Evolutionary conservation across 2,113 vertebrate species (phyloP), one percentile per base, ranked within the genome.

Genomic region (Passer domesticus): DNA sequence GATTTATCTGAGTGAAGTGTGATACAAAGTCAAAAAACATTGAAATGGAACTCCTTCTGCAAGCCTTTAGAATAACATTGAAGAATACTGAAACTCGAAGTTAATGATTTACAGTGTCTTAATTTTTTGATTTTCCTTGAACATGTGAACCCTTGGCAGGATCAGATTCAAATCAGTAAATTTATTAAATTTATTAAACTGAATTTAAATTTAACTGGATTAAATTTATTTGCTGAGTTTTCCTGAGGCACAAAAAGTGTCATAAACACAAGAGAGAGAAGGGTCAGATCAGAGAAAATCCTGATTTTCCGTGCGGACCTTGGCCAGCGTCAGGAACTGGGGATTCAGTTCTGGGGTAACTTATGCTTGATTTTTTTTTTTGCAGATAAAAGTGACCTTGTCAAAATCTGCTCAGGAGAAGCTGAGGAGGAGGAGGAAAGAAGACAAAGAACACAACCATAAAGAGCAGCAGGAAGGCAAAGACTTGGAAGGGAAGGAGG

Each of bases 371-470:
- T 56, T 81, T 55, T 92, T 50, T 92, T 50, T 60, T 44, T 63
- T 92, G 24, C 97, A 99, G 99, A 81, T 98, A 52, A 98, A 97
- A 97, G 90, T 97, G 80, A 97, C 97, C 74, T 90, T 98, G 84
- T 97, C 98, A 15, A 98, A 98, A 92, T 98, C 98, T 67, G 94
- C 98, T 46, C 97, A 97, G 87, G 98, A 99, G 22, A 99, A 98
- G 92, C 97, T 98, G 96, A 97, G 96, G 67, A 94, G 89, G 90
- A 98, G 95, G 59, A 97, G 90, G 90, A 97, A 95, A 94, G 98
- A 99, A 89, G 97, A 97, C 77, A 96, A 97, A 67, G 96, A 96
- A 13, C 59, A 59, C 9, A 80, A 18, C 72, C 85, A 56, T 17
- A 94, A 96, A 77, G 95, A 97, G 27, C 50, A 96, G 64, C 94